Base-by-base conservation (phyloP, 2,113 vertebrate species). In the Dipodomys ordii region DNA sequence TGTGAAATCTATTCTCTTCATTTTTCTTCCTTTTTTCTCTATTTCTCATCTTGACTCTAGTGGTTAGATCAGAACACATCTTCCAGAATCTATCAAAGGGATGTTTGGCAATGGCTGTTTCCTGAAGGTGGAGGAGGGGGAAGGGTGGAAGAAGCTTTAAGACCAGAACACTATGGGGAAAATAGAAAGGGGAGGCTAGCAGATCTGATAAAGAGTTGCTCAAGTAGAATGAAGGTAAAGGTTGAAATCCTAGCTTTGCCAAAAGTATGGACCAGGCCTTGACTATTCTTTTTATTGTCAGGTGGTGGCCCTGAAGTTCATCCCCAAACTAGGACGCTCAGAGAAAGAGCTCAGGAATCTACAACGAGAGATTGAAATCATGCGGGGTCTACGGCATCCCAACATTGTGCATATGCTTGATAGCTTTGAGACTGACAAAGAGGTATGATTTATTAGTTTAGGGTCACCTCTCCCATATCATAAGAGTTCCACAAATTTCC, bases 301-400 rank as follows among this genome's bases (percentile, higher is more conserved):
- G 99, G 98, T 99, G 60, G 99, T 99, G 90, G 99, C 99, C 39
- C 97, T 99, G 73, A 99, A 99, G 97, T 99, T 99, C 96, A 99
- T 99, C 91, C 99, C 99, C 12, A 99, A 99, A 95, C 86, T 99
- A 85, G 99, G 99, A 10, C 98, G 99, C 0, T 99, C 99, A 30
- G 98, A 99, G 73, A 99, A 99, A 96, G 99, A 99, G 95, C 98
- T 99, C 25, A 98, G 97, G 83, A 99, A 98, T 92, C 98, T 99
- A 44, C 99, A 98, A 72, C 98, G 97, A 72, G 99, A 99, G 96
- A 99, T 99, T 87, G 99, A 99, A 84, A 99, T 99, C 68, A 99
- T 99, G 99, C 98, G 98, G 49, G 98, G 97, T 22, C 98, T 99
- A 49, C 97, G 97, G 49, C 99, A 99, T 80, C 99, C 99, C 73